These are phyloP conservation scores for Halocaridina rubra DNA, from an alignment of 2,888 invertebrate species.

Conservation along the genomic window DNA sequence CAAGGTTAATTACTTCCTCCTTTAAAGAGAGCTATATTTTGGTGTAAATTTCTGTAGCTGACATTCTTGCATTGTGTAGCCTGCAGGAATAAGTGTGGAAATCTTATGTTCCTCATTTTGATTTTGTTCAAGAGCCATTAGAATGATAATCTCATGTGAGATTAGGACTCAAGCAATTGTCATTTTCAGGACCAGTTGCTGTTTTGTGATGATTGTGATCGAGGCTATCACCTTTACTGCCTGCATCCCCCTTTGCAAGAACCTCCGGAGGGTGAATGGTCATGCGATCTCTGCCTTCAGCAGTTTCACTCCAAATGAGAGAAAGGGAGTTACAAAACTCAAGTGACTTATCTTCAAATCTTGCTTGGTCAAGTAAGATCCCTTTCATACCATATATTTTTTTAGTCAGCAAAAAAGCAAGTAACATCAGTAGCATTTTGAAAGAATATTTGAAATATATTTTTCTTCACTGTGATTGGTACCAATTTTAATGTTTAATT, in stretches of 20 bases:
- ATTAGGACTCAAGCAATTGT: too few relatives aligned
- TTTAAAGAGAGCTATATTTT: too few relatives aligned
- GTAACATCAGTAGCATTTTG: neutral
- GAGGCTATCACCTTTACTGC: conserved; percentile 99
- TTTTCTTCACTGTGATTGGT: neutral
- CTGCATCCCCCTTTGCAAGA: conserved; percentile 91
- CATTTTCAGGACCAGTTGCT: conserved; percentile 91
- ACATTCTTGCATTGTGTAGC: too few relatives aligned
- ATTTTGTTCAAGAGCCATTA: too few relatives aligned
- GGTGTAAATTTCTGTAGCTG: too few relatives aligned
- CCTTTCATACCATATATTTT: neutral
- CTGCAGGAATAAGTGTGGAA: too few relatives aligned
- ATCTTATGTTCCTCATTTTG: too few relatives aligned
- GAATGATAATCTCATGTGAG: too few relatives aligned
- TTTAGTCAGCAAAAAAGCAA: neutral
- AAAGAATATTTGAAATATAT: neutral
- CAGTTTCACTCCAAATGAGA: conserved; percentile 47
- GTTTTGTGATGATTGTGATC: conserved; percentile 99
- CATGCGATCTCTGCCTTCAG: conserved; percentile 82
- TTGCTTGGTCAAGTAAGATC: neutral
- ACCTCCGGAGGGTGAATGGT: conserved; percentile 97
- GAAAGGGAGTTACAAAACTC: neutral
- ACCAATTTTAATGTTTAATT: neutral
- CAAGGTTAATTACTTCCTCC: too few relatives aligned
- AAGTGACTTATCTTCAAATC: neutral